Conservation (phyloP, 2,797 vertebrate species). For the Lithobates sylvaticus region DNA sequence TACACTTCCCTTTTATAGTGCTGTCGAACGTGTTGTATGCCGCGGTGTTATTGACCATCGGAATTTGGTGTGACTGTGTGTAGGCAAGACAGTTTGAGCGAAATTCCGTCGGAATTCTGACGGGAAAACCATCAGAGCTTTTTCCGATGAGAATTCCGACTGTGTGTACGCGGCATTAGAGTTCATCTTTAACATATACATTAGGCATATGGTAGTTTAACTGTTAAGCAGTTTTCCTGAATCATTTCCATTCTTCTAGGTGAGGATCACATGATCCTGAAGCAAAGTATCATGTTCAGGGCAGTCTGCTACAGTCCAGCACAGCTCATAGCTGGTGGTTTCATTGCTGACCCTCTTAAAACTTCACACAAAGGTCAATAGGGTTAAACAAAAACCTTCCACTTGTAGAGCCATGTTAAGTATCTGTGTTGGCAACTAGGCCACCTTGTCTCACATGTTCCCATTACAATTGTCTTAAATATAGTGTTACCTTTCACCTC, state of each 20-base stretch:
- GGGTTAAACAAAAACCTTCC: slow-evolving; percentile 34
- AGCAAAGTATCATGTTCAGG: slow-evolving; percentile 22
- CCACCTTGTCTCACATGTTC: slow-evolving; percentile 38
- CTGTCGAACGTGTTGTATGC: too few relatives aligned
- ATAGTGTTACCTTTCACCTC: slow-evolving; percentile 44
- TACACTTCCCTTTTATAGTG: too few relatives aligned
- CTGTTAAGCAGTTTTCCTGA: not conserved
- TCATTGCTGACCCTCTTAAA: slow-evolving; percentile 18
- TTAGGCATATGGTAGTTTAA: not conserved
- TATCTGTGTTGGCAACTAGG: not conserved
- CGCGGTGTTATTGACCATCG: too few relatives aligned
- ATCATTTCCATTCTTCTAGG: not conserved
- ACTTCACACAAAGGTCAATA: slow-evolving; percentile 45
- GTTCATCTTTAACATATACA: not conserved
- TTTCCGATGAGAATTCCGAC: too few relatives aligned
- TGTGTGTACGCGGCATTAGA: too few relatives aligned
- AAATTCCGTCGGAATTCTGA: too few relatives aligned
- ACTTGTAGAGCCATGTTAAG: not conserved
- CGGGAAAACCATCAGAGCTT: too few relatives aligned
- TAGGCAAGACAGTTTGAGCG: too few relatives aligned
- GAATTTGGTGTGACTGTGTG: too few relatives aligned
- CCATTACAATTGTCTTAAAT: slow-evolving; percentile 36
- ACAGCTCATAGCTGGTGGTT: not conserved
- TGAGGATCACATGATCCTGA: not conserved
- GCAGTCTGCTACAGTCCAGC: not conserved